Conservation (phyloP, 2,113 vertebrate genomes). For the Anguilla rostrata region DNA sequence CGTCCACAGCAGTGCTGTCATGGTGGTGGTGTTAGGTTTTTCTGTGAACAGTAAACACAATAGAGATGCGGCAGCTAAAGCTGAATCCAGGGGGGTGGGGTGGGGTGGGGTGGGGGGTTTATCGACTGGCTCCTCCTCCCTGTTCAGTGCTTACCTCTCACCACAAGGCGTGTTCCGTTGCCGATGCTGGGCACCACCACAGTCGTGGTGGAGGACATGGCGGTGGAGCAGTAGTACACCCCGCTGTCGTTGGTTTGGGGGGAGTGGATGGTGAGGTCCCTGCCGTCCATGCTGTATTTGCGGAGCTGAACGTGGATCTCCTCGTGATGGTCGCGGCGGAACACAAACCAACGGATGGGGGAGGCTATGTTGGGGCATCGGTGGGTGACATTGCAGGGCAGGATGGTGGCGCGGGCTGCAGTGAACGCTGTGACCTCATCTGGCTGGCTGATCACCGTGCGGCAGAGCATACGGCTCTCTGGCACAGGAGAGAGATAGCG, state of each 20-base stretch:
- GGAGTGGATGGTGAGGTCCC: constrained; percentile 40
- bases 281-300: constrained; percentile 27
- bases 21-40: background rate
- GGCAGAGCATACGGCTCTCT: background rate
- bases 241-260: constrained; percentile 53
- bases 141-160: constrained; percentile 50
- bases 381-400: constrained; percentile 34
- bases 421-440: background rate
- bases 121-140: background rate
- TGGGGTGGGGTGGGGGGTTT: too few relatives aligned
- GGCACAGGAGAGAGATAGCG: background rate
- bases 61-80: background rate
- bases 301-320: background rate
- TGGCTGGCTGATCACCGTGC: background rate
- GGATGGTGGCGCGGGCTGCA: background rate
- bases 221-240: constrained; percentile 60
- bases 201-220: accelerated
- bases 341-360: constrained; percentile 43
- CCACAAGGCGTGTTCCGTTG: constrained; percentile 48
- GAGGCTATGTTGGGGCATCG: background rate
- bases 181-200: constrained; percentile 37
- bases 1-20: constrained; percentile 36
- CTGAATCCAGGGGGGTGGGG: background rate
- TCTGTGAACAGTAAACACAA: constrained; percentile 45
- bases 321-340: constrained; percentile 16